Conservation (phyloP, 2,888 invertebrate species). For the Crematogaster levior region DNA sequence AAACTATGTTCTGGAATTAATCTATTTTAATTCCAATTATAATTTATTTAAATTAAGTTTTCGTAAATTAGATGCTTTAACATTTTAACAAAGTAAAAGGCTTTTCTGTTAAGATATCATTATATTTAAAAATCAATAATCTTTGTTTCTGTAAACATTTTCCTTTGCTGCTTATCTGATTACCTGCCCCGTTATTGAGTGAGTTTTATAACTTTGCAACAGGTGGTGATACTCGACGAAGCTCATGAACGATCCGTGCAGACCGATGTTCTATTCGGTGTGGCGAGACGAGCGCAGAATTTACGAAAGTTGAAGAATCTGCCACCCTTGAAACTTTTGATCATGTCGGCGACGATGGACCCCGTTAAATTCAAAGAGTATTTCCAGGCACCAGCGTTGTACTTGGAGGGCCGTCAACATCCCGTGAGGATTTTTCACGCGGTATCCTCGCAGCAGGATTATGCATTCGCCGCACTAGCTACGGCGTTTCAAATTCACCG, state of each 20-base stretch:
- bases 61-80: neutral
- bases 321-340: slow-evolving; percentile 90
- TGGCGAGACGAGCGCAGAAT: slow-evolving; percentile 95
- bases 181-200: slow-evolving; percentile 86
- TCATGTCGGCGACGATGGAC: slow-evolving; percentile 99
- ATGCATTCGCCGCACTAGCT: slow-evolving; percentile 93
- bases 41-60: neutral
- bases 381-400: slow-evolving; percentile 94
- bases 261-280: slow-evolving; percentile 97
- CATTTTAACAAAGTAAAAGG: slow-evolving; percentile 1
- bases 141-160: neutral
- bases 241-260: slow-evolving; percentile 98
- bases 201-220: slow-evolving; percentile 1
- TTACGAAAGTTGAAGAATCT: slow-evolving; percentile 88
- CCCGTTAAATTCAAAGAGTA: slow-evolving; percentile 96
- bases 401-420: slow-evolving; percentile 95
- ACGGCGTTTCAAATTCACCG: slow-evolving; percentile 96
- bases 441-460: slow-evolving; percentile 92
- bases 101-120: neutral
- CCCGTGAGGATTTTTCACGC: slow-evolving; percentile 92
- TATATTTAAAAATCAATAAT: slow-evolving; percentile 1
- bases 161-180: neutral
- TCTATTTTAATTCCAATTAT: neutral
- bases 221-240: slow-evolving; percentile 92
- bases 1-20: neutral